Base-by-base conservation (phyloP, 2,888 invertebrate genomes). In the Caenorhabditis drosophilae region DNA sequence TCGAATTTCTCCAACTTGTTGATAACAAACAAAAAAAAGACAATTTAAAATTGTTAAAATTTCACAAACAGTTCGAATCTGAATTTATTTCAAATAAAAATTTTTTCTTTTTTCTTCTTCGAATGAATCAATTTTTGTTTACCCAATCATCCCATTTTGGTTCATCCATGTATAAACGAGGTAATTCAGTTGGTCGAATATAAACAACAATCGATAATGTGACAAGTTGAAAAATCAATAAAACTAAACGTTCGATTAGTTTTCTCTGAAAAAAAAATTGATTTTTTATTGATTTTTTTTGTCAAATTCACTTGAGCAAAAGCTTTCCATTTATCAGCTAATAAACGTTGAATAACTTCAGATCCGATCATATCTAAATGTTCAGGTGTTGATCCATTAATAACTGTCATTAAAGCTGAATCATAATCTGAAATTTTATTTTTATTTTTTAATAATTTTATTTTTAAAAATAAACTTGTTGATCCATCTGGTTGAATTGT, bases 311-410 rank as follows among this genome's bases (percentile, higher is more conserved):
- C n/a, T 92, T 93, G 89, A 25, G 95, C 98, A 87, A 94, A 98
- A 0, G 95, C 94, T 85, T 97, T 96, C 98, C 98, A 98, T 85
- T 98, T 98, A 85, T 98, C 97, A 85, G 96, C 96, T 18, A 98
- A 88, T 47, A 98, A 86, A 80, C 94, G 89, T 84, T 96, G 94
- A 82, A 98, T 96, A 56, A 98, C 97, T 27, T 97, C 97, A 46
- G 96, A 95, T 83, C 95, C 95, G 80, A 98, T 87, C 96, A 98
- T 98, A 84, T 97, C 94, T 84, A 98, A 88, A 88, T 98, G 98
- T 81, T 93, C 96, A 81, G 94, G 92, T 83, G 95, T 96, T 11
- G 92, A 93, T 54, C 97, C 97, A 84, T 96, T 95, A 66, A 97
- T 87, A 80, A 98, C 96, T 72, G 96, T 95, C 85, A 96, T 95